Conservation (phyloP, 2,113 vertebrate species). For the Maccullochella peelii region DNA sequence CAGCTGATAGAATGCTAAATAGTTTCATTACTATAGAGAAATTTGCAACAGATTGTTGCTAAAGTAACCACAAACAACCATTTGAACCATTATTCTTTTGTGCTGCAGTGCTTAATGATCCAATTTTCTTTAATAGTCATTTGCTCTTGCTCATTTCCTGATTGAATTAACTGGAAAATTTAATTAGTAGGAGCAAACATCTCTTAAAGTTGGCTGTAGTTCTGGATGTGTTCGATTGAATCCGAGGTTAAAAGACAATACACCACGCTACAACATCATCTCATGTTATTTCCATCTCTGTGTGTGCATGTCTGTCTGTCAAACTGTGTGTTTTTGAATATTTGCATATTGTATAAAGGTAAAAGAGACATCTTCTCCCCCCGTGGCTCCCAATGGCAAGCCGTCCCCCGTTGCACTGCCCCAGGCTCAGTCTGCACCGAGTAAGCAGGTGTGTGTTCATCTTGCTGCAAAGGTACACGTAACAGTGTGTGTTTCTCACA, state of each 20-base stretch:
- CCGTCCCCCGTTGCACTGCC: slow-evolving; percentile 19
- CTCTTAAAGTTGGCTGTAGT: background rate
- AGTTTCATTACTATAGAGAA: slow-evolving; percentile 28
- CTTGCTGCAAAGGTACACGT: slow-evolving; percentile 20
- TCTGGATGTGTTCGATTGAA: slow-evolving; percentile 22
- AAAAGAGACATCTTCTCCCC: slow-evolving; percentile 67
- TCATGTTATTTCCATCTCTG: slow-evolving; percentile 38
- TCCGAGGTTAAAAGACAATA: slow-evolving; percentile 22
- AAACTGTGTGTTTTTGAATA: slow-evolving; percentile 46
- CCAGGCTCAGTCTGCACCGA: slow-evolving; percentile 47
- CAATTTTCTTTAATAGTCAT: slow-evolving; percentile 40
- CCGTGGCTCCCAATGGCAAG: slow-evolving; percentile 63
- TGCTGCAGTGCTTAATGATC: slow-evolving; percentile 45
- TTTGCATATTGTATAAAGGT: slow-evolving; percentile 68
- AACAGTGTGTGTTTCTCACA: slow-evolving; percentile 37
- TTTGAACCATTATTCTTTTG: slow-evolving; percentile 43
- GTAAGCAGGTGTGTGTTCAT: slow-evolving; percentile 77
- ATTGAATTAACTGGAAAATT: slow-evolving; percentile 59
- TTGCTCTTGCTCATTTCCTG: slow-evolving; percentile 51
- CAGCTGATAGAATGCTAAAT: slow-evolving; percentile 7
- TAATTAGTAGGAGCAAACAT: slow-evolving; percentile 22
- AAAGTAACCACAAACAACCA: slow-evolving; percentile 40
- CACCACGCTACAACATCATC: background rate
- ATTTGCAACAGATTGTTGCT: slow-evolving; percentile 40
- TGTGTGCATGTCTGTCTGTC: slow-evolving; percentile 50